phyloP scores from a whole-genome alignment of 2,888 invertebrate genomes.

The Augiades crinisus region DNA sequence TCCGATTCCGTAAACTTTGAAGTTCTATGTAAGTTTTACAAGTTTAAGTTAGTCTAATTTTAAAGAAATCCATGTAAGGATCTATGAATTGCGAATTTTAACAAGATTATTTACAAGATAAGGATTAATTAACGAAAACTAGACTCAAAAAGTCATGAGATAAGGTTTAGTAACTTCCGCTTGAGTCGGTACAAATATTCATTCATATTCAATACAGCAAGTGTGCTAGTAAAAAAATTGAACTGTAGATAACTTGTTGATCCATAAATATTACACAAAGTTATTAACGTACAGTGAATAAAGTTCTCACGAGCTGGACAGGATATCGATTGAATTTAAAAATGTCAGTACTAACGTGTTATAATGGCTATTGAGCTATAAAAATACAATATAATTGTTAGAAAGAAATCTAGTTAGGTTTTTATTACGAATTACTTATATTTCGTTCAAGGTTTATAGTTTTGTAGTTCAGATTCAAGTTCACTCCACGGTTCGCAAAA shows the following conservation, averaged over 20 bases:
- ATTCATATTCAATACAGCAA: background rate
- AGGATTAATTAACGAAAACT: background rate
- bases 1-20: too few relatives aligned
- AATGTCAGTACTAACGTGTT: constrained; percentile 3
- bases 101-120: background rate
- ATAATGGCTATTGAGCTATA: constrained; percentile 3
- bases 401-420: background rate
- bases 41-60: background rate
- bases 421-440: constrained; percentile 2
- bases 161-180: constrained; percentile 5
- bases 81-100: background rate
- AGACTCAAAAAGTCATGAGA: background rate
- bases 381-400: background rate
- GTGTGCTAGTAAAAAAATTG: background rate
- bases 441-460: constrained; percentile 8
- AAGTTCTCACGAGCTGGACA: constrained; percentile 11
- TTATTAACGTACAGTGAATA: constrained; percentile 8
- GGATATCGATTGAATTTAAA: constrained; percentile 9
- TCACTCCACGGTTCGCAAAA: background rate
- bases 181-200: background rate
- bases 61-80: background rate
- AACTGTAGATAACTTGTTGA: background rate
- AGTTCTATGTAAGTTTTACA: too few relatives aligned
- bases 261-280: constrained; percentile 10
- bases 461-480: background rate